Conservation (phyloP, 2,113 vertebrate genomes). For the Suricata suricatta region DNA sequence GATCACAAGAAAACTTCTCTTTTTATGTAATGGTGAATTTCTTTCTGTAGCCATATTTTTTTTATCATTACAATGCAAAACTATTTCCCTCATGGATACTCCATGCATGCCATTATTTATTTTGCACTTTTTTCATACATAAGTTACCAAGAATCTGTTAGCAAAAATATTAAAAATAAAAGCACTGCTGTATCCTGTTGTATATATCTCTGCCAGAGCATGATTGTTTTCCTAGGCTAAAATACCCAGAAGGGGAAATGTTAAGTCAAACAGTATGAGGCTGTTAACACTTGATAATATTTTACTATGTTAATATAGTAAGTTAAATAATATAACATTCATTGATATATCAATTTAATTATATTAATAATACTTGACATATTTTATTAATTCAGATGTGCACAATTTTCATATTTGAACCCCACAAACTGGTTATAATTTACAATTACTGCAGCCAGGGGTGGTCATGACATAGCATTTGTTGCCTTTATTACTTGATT, state of each 20-base stretch:
- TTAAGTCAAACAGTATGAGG: background rate
- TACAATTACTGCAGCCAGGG: background rate
- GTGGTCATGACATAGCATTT: background rate
- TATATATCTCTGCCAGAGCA: background rate
- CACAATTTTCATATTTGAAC: background rate
- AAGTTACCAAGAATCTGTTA: background rate
- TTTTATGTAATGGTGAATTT: background rate
- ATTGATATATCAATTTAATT: background rate
- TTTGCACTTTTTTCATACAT: background rate
- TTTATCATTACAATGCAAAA: background rate
- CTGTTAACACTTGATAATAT: background rate
- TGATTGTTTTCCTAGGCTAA: background rate
- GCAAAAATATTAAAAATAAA: background rate
- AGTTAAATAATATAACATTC: background rate
- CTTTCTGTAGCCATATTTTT: background rate
- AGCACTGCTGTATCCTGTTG: background rate
- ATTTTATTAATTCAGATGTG: background rate
- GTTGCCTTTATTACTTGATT: background rate
- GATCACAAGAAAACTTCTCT: background rate
- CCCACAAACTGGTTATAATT: background rate
- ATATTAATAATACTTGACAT: background rate
- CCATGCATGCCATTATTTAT: background rate
- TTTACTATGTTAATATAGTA: background rate
- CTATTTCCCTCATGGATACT: background rate
- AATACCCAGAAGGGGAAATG: background rate